Evolutionary conservation across 2,888 invertebrate species (phyloP).

Genomic region (Sinohyriopsis cumingii): DNA sequence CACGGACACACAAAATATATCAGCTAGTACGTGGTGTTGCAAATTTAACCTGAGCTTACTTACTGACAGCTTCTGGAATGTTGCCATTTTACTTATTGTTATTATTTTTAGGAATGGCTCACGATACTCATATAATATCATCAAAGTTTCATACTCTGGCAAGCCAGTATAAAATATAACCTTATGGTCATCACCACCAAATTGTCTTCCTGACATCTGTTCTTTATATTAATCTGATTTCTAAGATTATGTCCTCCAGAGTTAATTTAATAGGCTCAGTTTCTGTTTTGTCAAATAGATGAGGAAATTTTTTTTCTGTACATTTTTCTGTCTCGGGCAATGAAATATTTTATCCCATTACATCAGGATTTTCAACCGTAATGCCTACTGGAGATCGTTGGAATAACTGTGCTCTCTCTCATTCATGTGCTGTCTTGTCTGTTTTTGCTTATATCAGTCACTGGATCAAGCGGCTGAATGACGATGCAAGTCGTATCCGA

Average conservation of each 20-base stretch:
- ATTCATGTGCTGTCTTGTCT: too few relatives aligned
- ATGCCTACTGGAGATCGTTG: too few relatives aligned
- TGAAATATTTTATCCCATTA: too few relatives aligned
- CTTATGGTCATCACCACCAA: slow-evolving; percentile 8
- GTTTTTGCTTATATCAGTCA: too few relatives aligned
- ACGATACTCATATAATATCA: slow-evolving; percentile 9
- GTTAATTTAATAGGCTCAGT: not conserved
- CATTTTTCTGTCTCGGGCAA: too few relatives aligned
- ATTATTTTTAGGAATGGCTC: slow-evolving; percentile 1
- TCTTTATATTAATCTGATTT: not conserved
- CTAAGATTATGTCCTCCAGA: not conserved
- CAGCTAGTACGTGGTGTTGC: slow-evolving; percentile 9
- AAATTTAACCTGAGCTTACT: slow-evolving; percentile 16
- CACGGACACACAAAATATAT: slow-evolving; percentile 15
- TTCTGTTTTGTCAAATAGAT: not conserved
- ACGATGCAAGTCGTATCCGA: too few relatives aligned
- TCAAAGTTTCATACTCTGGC: slow-evolving; percentile 2
- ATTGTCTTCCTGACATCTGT: slow-evolving; percentile 6
- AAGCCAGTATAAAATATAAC: slow-evolving; percentile 12
- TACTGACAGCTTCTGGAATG: slow-evolving; percentile 9
- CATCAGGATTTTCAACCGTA: too few relatives aligned
- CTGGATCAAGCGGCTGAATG: too few relatives aligned
- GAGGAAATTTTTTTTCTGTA: not conserved
- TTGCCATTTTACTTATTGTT: not conserved
- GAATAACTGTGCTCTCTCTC: too few relatives aligned